Percentiles rank a stretch among this genome's conserved stretches.
phyloP scores from a whole-genome alignment of 2,797 vertebrate genomes.

The Echiichthys vipera region DNA sequence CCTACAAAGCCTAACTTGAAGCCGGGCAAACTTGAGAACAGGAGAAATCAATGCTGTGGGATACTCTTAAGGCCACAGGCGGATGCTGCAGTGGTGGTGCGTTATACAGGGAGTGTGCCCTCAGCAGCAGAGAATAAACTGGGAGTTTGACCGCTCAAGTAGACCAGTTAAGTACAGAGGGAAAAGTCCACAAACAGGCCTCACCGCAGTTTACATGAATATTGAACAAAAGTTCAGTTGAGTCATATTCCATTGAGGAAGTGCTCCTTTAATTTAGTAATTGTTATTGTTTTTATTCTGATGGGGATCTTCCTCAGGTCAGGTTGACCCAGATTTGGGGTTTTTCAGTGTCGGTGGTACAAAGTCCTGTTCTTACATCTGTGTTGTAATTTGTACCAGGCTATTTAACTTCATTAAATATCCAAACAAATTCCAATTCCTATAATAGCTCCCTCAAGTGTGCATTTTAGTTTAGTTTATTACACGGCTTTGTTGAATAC shows the following conservation, averaged over 20 bases:
- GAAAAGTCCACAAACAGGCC: neutral
- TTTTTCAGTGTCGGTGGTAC: neutral
- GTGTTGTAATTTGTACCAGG: too few relatives aligned
- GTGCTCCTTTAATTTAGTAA: neutral
- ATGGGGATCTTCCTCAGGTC: neutral
- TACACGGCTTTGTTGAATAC: too few relatives aligned
- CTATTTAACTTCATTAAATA: too few relatives aligned
- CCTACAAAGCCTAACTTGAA: conserved; percentile 1
- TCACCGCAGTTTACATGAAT: neutral
- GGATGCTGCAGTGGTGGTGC: neutral
- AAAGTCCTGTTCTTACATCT: too few relatives aligned
- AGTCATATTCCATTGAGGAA: conserved; percentile 7
- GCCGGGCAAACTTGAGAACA: neutral
- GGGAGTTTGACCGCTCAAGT: neutral
- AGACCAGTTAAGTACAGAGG: neutral
- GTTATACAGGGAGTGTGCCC: neutral
- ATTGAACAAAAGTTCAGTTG: neutral
- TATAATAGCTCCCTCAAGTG: too few relatives aligned
- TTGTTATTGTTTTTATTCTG: neutral
- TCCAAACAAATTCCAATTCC: too few relatives aligned
- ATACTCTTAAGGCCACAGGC: neutral
- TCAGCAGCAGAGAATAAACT: neutral
- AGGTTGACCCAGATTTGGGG: neutral
- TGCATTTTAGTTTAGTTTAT: too few relatives aligned
- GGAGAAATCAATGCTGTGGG: neutral